Base-by-base conservation (phyloP, 2,113 vertebrate species). In the Natator depressus region DNA sequence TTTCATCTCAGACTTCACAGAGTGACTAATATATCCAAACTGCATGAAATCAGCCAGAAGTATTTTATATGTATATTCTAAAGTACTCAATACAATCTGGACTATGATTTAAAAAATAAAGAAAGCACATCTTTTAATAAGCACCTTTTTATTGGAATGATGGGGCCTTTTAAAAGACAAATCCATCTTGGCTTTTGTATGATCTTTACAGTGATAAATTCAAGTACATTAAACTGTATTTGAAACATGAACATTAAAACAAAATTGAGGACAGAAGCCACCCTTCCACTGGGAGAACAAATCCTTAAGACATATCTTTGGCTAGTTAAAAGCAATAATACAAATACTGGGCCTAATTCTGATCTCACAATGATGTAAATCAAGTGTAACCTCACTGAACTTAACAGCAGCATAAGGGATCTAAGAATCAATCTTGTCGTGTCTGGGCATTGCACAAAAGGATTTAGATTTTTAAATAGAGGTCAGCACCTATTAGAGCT, bases 1-100 rank as follows among this genome's bases (percentile, higher is more conserved):
- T 94, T 94, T 96, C 31, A 95, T 92, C 90, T 96, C 69, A 25
- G 27, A 88, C 87, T 96, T 96, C 94, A 95, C 53, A 94, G 88
- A 84, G 62, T 85, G 72, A 95, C 4, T 2, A 87, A 83, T 93
- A 94, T 96, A 91, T 96, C 89, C 38, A 85, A 87, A 54, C 78
- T 65, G 53, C 12, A 10, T 88, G 89, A 91, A 92, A 88, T 57
- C 79, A 93, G 81, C 19, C 72, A 92, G 62, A 78, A 94, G 91
- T 88, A 87, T 78, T 95, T 94, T 65, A 80, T 89, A 94, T 12
- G 5, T 54, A 87, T 78, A 75, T 91, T 81, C 38, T 88, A 92
- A 96, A 76, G 82, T 79, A 88, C 96, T 95, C 92, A 93, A 94
- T 96, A 89, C 90, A 93, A 93, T 93, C 78, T 87, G 42, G 72